Evolutionary conservation across 2,888 invertebrate species (phyloP), one percentile per base, ranked within the genome.

Genomic region (Trachelus stipa): DNA sequence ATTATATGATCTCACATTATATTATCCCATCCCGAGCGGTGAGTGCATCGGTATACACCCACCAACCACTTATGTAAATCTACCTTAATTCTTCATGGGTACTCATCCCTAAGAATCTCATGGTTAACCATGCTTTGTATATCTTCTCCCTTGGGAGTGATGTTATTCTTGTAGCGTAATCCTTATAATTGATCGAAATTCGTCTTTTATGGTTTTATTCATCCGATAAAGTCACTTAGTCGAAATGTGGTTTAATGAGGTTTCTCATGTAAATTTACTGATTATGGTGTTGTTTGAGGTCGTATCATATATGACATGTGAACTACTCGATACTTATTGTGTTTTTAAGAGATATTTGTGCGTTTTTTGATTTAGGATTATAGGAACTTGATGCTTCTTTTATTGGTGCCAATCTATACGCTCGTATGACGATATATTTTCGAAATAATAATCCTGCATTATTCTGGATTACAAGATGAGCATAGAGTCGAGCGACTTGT

Each of bases 31-130:
- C 68, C 34, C 33, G 76, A 73, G 74, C 77, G 78, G 37, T 37
- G 78, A 75, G 78, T 79, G 79, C 77, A 76, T 78, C 76, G 37
- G 77, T 78, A 68, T 75, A 77, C 77, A 77, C 80, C 68, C 77
- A 79, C 76, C 75, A 76, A 74, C 73, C 81, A 80, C 81, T 83
- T 84, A 83, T 84, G 84, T 80, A 83, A 85, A 85, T 84, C 79
- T 76, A 76, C 73, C 76, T 79, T 79, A 81, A 84, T 82, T 82
- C 83, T 82, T 84, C 75, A 73, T 69, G 74, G 74, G 34, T 69
- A 35, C 34, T 56, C 56, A 56, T 56, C 56, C 15, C 56, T 56
- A 56, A 56, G 56, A 56, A 56, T 56, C 56, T 23, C 56, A 56
- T 56, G 56, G 56, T 56, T 56, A 56, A 56, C 56, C 56, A 56